Conservation (phyloP, 2,888 invertebrate species). For the Netelia virgata region DNA sequence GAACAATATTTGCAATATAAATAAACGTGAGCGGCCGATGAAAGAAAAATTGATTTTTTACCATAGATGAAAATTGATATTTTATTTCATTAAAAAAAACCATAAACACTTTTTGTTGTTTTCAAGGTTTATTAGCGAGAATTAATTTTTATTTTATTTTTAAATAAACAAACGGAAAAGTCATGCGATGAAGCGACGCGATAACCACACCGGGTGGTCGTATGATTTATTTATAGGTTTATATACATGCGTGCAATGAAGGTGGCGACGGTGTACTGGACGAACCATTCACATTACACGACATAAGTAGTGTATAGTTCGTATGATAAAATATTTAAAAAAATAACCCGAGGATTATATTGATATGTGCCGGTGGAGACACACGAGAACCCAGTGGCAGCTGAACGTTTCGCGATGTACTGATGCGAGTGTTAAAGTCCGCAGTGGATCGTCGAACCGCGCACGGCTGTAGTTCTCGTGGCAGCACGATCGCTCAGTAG, state of each 20-base stretch:
- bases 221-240: too few species aligned
- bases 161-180: not conserved
- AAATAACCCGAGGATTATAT: not conserved
- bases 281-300: not conserved
- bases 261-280: not conserved
- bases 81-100: too few species aligned
- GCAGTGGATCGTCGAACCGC: conserved; percentile 63
- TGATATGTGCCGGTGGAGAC: not conserved
- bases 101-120: too few species aligned
- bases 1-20: too few species aligned
- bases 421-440: conserved; percentile 73
- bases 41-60: too few species aligned
- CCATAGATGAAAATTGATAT: too few species aligned
- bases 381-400: conserved; percentile 68
- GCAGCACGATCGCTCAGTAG: conserved; percentile 67
- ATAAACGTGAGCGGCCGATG: too few species aligned
- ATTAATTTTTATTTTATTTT: too few species aligned
- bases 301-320: not conserved
- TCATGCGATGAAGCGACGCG: not conserved
- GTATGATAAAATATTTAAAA: too few species aligned
- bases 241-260: not conserved
- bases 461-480: conserved; percentile 69
- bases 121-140: too few species aligned
- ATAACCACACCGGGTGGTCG: too few species aligned
- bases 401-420: conserved; percentile 78